These are phyloP conservation scores for Furcifer pardalis DNA, from an alignment of 2,797 vertebrate genomes.

Conservation along the genomic window DNA sequence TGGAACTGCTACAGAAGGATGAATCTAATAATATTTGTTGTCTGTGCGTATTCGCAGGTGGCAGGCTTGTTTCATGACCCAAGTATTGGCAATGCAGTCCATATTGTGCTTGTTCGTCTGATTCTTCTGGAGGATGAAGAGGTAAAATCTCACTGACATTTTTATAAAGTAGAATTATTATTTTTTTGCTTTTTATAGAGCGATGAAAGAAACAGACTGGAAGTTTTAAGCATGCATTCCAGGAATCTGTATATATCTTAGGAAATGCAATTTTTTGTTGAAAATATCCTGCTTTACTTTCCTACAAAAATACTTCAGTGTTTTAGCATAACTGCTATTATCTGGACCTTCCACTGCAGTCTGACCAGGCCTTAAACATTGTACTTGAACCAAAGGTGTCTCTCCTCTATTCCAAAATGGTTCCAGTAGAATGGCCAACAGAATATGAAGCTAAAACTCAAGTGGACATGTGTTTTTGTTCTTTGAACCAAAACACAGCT, in stretches of 20 bases:
- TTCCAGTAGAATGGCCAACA: background rate
- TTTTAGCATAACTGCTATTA: background rate
- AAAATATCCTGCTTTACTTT: background rate
- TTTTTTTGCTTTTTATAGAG: background rate
- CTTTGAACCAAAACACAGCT: background rate
- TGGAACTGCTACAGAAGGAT: background rate
- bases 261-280: background rate
- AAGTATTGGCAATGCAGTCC: conserved; percentile 95
- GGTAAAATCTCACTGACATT: conserved; percentile 75
- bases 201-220: background rate
- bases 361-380: background rate
- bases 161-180: background rate
- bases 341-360: background rate
- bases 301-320: background rate
- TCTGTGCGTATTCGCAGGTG: conserved; percentile 80
- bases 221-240: background rate
- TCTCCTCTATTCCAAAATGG: background rate
- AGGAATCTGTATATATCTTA: background rate
- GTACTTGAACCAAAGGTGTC: background rate
- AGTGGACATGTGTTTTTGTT: background rate
- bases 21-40: conserved; percentile 55
- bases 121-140: conserved; percentile 94
- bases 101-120: conserved; percentile 93
- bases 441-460: background rate
- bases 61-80: conserved; percentile 94